These are phyloP conservation scores for Chironomus striatipennis DNA, from an alignment of 1,140 invertebrate genomes.

Conservation along the genomic window DNA sequence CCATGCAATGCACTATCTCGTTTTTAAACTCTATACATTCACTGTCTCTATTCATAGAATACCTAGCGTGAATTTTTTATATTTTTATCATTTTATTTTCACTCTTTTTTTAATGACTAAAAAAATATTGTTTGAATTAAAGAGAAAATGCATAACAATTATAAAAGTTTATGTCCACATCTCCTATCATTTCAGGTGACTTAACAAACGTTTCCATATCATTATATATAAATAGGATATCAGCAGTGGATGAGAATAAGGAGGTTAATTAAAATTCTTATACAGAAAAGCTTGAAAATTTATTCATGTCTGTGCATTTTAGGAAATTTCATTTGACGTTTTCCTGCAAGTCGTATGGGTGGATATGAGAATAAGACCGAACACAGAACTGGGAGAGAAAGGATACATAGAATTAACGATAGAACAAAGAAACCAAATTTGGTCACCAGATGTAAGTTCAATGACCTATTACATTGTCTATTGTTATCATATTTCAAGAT, in stretches of 20 bases:
- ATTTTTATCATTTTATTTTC: no score
- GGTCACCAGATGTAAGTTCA: constrained; percentile 22
- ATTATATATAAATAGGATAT: constrained; percentile 49
- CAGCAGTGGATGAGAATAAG: constrained; percentile 51
- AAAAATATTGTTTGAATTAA: no score
- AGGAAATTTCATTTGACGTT: constrained; percentile 52
- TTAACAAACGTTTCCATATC: constrained; percentile 49
- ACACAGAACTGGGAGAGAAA: constrained; percentile 16
- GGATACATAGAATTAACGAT: constrained; percentile 26
- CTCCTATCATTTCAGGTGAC: constrained; percentile 42
- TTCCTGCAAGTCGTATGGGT: constrained; percentile 53
- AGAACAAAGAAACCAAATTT: constrained; percentile 27
- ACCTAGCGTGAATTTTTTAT: not conserved
- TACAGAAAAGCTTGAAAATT: not conserved
- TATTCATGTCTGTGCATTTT: constrained; percentile 24
- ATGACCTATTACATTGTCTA: no score
- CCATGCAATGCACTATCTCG: not conserved
- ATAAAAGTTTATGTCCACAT: not conserved
- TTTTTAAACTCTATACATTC: not conserved
- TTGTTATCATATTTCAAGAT: no score
- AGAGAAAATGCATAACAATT: not conserved
- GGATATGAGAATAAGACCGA: constrained; percentile 41
- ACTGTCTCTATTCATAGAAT: not conserved
- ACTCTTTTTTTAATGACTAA: no score
- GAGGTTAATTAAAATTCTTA: constrained; percentile 40